Conservation (phyloP, 2,797 vertebrate species). For the Pteropus rufus region DNA sequence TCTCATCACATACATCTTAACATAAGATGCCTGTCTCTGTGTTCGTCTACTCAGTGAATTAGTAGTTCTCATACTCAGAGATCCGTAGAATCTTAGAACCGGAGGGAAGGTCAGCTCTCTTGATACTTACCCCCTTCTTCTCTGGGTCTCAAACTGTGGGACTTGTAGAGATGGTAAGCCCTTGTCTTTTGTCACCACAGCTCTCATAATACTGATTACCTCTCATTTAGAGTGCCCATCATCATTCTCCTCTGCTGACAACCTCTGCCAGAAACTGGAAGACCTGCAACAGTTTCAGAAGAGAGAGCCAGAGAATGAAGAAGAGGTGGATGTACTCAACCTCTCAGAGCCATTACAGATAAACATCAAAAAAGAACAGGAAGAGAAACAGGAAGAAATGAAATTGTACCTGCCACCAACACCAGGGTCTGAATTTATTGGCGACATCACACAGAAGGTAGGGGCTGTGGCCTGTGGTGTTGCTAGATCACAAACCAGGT, state of each 20-base stretch:
- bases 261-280: constrained; percentile 91
- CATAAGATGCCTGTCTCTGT: background rate
- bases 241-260: constrained; percentile 89
- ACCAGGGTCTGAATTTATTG: constrained; percentile 89
- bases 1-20: background rate
- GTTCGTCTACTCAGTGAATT: background rate
- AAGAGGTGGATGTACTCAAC: constrained; percentile 92
- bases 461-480: background rate
- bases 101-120: background rate
- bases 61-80: background rate
- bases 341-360: constrained; percentile 86
- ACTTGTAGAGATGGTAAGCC: background rate
- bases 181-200: background rate
- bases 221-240: constrained; percentile 89
- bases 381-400: constrained; percentile 89
- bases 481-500: background rate
- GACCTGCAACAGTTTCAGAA: constrained; percentile 95
- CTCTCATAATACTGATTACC: constrained; percentile 32
- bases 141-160: background rate
- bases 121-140: background rate
- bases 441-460: constrained; percentile 93
- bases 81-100: background rate
- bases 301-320: constrained; percentile 91
- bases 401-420: constrained; percentile 92
- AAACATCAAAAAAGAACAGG: constrained; percentile 94